Percentiles rank a stretch among this genome's conserved stretches.
Evolutionary conservation across 2,888 invertebrate species (phyloP).

Genomic region (Lepidochrysops patricia): DNA sequence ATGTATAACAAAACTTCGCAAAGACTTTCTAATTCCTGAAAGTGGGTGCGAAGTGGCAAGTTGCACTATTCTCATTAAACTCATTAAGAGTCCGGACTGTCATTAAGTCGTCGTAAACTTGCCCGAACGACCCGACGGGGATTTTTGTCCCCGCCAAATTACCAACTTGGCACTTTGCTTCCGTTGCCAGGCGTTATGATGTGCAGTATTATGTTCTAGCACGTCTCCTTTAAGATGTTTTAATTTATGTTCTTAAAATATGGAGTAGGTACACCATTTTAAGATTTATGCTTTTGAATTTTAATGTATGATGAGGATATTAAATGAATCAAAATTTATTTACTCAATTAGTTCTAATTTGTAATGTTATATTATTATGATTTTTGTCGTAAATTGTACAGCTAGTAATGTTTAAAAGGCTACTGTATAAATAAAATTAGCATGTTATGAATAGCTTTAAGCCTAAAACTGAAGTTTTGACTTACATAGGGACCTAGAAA

Average conservation of each 20-base stretch:
- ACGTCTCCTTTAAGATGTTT: background rate
- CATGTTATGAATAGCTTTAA: no score
- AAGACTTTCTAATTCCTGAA: background rate
- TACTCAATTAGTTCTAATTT: no score
- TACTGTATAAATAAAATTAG: no score
- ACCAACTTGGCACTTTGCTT: conserved; percentile 11
- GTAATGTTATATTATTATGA: no score
- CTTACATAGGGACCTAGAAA: no score
- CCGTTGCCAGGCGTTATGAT: background rate
- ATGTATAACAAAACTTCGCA: background rate
- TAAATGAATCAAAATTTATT: no score
- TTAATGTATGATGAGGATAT: no score
- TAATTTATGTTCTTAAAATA: background rate
- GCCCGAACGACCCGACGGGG: conserved; percentile 26
- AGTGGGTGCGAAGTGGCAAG: conserved; percentile 31
- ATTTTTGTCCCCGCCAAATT: conserved; percentile 20
- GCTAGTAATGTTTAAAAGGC: no score
- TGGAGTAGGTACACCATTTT: no score
- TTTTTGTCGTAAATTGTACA: no score
- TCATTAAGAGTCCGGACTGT: conserved; percentile 42
- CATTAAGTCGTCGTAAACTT: conserved; percentile 29
- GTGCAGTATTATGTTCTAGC: background rate
- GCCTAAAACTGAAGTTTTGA: no score
- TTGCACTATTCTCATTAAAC: conserved; percentile 44
- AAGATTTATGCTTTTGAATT: no score